A percentile compares a stretch with the other conserved stretches of the same genome.
Conservation (phyloP, 1,140 invertebrate species). For the Orchesella cincta region DNA sequence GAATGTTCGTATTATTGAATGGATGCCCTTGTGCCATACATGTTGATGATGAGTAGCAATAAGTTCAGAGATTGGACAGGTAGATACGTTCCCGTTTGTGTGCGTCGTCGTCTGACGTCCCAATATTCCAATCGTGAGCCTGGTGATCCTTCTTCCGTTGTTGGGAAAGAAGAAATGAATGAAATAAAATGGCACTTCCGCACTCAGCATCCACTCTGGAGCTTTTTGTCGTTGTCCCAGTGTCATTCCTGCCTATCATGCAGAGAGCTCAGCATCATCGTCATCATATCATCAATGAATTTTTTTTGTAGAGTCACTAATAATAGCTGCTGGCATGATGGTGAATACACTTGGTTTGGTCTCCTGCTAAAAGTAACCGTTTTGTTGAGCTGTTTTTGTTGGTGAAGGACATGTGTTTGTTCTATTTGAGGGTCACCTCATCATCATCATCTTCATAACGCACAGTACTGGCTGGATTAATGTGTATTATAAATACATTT, state of each 20-base stretch:
- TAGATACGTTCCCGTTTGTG: neutral
- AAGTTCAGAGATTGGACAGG: neutral
- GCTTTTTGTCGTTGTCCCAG: neutral
- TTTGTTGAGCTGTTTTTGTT: slow-evolving; percentile 6
- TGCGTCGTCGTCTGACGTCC: no score
- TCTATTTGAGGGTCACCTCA: slow-evolving; percentile 19
- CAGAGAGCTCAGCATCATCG: neutral
- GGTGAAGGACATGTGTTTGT: slow-evolving; percentile 17
- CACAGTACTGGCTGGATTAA: neutral
- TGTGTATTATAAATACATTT: slow-evolving; percentile 13
- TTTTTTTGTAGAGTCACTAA: no score
- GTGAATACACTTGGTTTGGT: neutral
- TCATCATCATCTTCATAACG: slow-evolving; percentile 11
- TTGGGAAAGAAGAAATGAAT: slow-evolving; percentile 1
- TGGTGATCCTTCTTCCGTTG: slow-evolving; percentile 14
- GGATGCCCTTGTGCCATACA: no score
- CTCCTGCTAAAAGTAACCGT: slow-evolving; percentile 1
- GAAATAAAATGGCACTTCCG: slow-evolving; percentile 18
- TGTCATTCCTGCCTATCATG: neutral
- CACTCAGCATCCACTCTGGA: slow-evolving; percentile 6
- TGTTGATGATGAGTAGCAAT: no score
- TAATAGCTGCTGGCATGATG: neutral
- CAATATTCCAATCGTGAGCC: neutral
- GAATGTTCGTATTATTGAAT: no score
- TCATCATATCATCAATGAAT: no score